Evolutionary conservation across 2,797 vertebrate species (phyloP).

Genomic region (Lagocephalus sceleratus): DNA sequence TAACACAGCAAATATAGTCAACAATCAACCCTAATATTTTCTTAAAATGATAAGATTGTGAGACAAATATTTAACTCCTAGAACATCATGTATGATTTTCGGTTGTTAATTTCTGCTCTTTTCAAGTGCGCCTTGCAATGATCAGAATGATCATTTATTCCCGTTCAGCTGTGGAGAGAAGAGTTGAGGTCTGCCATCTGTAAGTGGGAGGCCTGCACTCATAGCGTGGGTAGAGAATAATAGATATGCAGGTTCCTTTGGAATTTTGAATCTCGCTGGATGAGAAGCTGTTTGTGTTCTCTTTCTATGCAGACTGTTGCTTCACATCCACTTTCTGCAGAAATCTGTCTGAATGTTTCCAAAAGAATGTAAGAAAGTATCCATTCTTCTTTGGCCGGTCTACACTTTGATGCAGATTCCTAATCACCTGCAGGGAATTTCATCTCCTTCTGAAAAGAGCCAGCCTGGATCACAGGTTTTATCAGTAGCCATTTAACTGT

Average conservation of each 20-base stretch:
- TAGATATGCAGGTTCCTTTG: constrained; percentile 49
- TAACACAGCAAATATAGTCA: too few species aligned
- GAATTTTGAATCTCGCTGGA: constrained; percentile 35
- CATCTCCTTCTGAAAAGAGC: too few species aligned
- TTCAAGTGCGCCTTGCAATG: constrained; percentile 27
- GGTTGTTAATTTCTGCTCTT: constrained; percentile 11
- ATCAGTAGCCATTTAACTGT: too few species aligned
- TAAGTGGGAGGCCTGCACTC: constrained; percentile 47
- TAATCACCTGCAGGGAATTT: too few species aligned
- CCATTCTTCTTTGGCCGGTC: too few species aligned
- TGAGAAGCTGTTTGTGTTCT: constrained; percentile 36
- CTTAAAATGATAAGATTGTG: too few species aligned
- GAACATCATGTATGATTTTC: constrained; percentile 21
- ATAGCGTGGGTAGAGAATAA: constrained; percentile 46
- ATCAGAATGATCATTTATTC: constrained; percentile 38
- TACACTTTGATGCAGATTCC: too few species aligned
- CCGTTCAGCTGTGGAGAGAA: constrained; percentile 34
- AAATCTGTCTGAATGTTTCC: constrained; percentile 4
- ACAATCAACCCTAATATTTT: too few species aligned
- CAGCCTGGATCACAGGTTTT: too few species aligned
- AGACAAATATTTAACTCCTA: constrained; percentile 12
- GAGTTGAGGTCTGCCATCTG: constrained; percentile 41
- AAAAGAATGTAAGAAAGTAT: too few species aligned
- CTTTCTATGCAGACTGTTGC: constrained; percentile 17
- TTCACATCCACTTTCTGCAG: not conserved